A percentile compares a stretch with the other conserved stretches of the same genome.
Conservation (phyloP, 1,140 invertebrate genomes). For the Globodera rostochiensis region DNA sequence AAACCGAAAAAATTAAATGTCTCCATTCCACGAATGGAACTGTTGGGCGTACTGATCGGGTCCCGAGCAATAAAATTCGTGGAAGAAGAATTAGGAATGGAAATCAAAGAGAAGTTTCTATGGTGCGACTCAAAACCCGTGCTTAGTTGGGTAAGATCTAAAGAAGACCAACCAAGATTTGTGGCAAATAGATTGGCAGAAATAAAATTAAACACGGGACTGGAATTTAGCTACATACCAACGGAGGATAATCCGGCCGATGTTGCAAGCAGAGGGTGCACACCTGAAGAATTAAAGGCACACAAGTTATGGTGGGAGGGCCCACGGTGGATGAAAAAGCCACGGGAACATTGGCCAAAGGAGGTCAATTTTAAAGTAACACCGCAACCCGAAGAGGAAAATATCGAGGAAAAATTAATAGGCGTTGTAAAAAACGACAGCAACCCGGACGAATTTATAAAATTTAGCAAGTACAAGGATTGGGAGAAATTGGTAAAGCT, state of each 20-base stretch:
- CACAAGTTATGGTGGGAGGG: background rate
- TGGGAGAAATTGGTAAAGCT: slow-evolving; percentile 13
- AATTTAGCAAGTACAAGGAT: background rate
- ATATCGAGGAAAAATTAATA: background rate
- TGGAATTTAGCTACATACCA: background rate
- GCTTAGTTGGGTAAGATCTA: background rate
- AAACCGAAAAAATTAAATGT: background rate
- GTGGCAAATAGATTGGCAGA: background rate
- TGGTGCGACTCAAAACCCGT: slow-evolving; percentile 15
- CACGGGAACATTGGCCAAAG: background rate
- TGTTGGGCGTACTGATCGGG: background rate
- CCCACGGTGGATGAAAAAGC: background rate
- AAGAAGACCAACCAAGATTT: background rate
- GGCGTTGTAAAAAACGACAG: background rate
- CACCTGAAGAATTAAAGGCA: background rate
- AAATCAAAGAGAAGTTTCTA: slow-evolving; percentile 7
- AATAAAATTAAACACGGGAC: background rate
- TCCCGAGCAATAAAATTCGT: slow-evolving; percentile 1
- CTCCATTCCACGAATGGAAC: slow-evolving; percentile 4
- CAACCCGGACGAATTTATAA: background rate
- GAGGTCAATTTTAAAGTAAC: background rate
- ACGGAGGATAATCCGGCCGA: background rate
- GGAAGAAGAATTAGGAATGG: background rate
- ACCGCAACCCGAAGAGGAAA: background rate
- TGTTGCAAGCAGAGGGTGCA: slow-evolving; percentile 9